Base-by-base conservation (phyloP, 2,888 invertebrate species). In the Trimorus sp. region DNA sequence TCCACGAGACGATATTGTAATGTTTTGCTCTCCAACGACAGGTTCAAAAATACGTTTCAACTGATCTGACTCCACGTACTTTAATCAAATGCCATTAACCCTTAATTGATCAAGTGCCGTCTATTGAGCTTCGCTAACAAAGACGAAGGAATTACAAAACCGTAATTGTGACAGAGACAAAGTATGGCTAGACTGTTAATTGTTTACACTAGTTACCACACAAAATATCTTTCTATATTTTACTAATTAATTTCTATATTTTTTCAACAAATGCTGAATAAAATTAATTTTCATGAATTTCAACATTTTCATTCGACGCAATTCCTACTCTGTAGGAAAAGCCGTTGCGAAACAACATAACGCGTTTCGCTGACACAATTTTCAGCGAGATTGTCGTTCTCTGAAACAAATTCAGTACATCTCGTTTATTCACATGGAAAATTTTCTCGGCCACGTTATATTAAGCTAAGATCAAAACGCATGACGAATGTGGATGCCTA, bases 71-170 rank as follows among this genome's bases (percentile, higher is more conserved):
- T 62, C 65, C 58, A 58, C 15, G 37, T 74, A 15, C 26, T 65
- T 65, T 58, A 74, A 74, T 74, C 74, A 65, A 74, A 74, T 74
- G 58, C 58, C 74, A 74, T 74, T 74, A 58, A 74, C 74, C 51
- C 58, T 65, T 58, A 74, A 74, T 73, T 73, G 73, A 73, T 73
- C 63, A 56, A 54, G 62, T 63, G 63, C 62, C 62, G 56, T 73
- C 38, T 36, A 73, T 38, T 63, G 56, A 73, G 63, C 48, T 36
- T 9, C 16, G 40, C 37, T 42, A 26, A 62, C 36, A 53, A 51
- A 60, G 62, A 71, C 51, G 45, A 9, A n/a, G n/a, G 15, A 70
- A 49, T 42, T 14, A 9, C 12, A 14, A 37, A 37, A 59, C 7
- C 15, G 40, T n/a, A 40, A 8, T 38, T 3, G 14, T 7, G 38